Conservation (phyloP, 2,113 vertebrate genomes). For the Cavia porcellus region DNA sequence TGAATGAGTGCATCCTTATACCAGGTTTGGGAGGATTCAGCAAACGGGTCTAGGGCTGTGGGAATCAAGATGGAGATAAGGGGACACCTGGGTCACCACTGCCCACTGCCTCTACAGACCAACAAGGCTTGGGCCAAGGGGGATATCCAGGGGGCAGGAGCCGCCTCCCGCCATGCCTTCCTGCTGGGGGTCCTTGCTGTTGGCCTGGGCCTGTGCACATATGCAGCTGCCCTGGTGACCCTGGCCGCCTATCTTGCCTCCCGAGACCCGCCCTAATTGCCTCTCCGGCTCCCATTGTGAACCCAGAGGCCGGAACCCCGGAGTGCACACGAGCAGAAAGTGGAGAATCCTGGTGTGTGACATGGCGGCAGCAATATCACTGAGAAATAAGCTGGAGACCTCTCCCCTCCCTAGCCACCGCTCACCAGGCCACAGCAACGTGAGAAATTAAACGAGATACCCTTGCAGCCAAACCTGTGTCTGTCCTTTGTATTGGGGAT, state of each 20-base stretch:
- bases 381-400: background rate
- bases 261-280: conserved; percentile 87
- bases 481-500: background rate
- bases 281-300: conserved; percentile 5
- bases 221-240: conserved; percentile 91
- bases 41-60: background rate
- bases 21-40: background rate
- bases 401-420: background rate
- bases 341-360: background rate
- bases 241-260: conserved; percentile 93
- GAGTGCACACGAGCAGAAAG: background rate
- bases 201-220: conserved; percentile 93
- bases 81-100: conserved; percentile 23
- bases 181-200: conserved; percentile 93
- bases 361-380: background rate
- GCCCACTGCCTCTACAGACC: conserved; percentile 87
- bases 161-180: conserved; percentile 92
- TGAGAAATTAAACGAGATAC: conserved; percentile 73
- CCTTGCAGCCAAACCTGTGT: conserved; percentile 4
- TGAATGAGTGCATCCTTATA: background rate
- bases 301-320: conserved; percentile 3
- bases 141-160: conserved; percentile 91
- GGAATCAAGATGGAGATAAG: background rate
- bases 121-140: conserved; percentile 94
- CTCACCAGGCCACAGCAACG: background rate